These are phyloP conservation scores for Mionectes olivaceus DNA, from an alignment of 2,797 vertebrate genomes.

Conservation along the genomic window DNA sequence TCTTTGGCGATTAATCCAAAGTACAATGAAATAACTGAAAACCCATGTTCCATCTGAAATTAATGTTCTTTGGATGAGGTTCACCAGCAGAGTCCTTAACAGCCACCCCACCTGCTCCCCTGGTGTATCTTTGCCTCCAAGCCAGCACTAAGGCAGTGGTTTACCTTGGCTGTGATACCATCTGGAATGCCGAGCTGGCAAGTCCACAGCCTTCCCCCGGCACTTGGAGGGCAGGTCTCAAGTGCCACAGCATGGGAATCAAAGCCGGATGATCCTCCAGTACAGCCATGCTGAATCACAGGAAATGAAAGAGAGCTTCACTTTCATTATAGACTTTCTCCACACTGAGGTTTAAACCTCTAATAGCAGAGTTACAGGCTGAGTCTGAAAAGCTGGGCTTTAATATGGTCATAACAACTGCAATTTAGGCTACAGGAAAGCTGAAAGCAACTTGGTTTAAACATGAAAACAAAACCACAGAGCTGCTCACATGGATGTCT, in stretches of 20 bases:
- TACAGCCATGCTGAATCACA: background rate
- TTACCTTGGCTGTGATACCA: background rate
- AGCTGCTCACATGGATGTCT: conserved; percentile 42
- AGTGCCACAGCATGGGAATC: background rate
- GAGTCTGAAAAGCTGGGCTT: conserved; percentile 30
- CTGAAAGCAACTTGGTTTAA: conserved; percentile 43
- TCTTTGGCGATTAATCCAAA: background rate
- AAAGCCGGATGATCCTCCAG: background rate
- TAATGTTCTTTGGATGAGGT: background rate
- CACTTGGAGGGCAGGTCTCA: background rate
- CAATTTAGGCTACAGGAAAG: conserved; percentile 48
- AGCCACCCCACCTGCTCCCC: background rate
- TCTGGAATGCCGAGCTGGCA: rapidly evolving
- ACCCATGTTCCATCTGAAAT: background rate
- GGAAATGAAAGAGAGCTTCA: conserved; percentile 18
- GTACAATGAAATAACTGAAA: background rate
- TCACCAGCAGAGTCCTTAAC: background rate
- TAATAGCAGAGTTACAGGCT: conserved; percentile 45
- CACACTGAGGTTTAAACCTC: conserved; percentile 22
- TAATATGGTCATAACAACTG: background rate
- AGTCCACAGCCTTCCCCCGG: background rate
- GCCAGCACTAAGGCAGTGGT: background rate
- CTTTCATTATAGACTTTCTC: conserved; percentile 30
- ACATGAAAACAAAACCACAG: conserved; percentile 44
- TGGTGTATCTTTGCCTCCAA: background rate